A percentile compares a stretch with the other conserved stretches of the same genome.
phyloP scores from a whole-genome alignment of 2,888 invertebrate genomes.

The Acrobeloides nanus region DNA sequence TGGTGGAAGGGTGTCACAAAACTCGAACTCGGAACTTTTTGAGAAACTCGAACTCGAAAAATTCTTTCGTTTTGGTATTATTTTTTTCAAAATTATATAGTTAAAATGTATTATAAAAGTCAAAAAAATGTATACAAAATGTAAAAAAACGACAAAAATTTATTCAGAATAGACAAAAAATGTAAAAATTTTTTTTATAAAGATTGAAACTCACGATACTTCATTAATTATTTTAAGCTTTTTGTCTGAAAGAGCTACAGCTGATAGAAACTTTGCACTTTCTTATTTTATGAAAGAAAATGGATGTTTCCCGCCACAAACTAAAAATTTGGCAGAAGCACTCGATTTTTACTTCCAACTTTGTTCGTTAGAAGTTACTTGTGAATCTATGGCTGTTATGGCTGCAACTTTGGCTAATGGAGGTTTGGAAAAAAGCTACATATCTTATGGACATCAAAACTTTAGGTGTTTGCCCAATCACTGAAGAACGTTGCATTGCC shows the following conservation, averaged over 20 bases:
- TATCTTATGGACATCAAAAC: background rate
- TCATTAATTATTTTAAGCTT: slow-evolving; percentile 37
- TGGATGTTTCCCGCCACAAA: slow-evolving; percentile 57
- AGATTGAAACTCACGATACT: no score
- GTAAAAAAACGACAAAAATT: no score
- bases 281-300: slow-evolving; percentile 96
- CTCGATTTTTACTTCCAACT: slow-evolving; percentile 39
- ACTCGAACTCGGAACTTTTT: no score
- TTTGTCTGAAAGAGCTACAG: slow-evolving; percentile 78
- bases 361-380: slow-evolving; percentile 79
- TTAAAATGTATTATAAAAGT: no score
- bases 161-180: no score
- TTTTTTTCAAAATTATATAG: no score
- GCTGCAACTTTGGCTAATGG: slow-evolving; percentile 28
- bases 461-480: slow-evolving; percentile 46
- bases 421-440: slow-evolving; percentile 5
- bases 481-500: slow-evolving; percentile 41
- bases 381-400: slow-evolving; percentile 74
- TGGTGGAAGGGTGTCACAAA: background rate
- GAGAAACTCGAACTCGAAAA: no score
- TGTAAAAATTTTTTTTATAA: no score
- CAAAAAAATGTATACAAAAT: no score
- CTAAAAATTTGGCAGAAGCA: slow-evolving; percentile 56
- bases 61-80: no score
- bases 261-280: slow-evolving; percentile 90